These are phyloP conservation scores for Sycophila sp. DNA, from an alignment of 1,140 invertebrate genomes.

Conservation along the genomic window DNA sequence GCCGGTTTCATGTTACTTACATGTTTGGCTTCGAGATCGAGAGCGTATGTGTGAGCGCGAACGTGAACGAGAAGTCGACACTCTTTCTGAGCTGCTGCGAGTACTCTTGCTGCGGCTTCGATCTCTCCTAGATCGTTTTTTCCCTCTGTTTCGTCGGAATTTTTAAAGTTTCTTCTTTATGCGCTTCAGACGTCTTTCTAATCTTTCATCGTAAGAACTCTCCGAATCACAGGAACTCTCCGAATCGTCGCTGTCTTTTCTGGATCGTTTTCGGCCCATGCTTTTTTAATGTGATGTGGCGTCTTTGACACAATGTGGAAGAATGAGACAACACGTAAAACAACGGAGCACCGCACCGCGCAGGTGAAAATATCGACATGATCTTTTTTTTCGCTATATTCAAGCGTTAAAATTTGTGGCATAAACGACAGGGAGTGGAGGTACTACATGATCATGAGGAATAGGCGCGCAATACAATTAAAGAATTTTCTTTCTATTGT, in stretches of 20 bases:
- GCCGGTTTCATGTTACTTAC: not conserved
- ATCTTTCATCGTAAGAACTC: not conserved
- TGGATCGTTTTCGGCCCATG: not conserved
- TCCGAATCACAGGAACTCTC: not conserved
- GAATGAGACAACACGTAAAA: not conserved
- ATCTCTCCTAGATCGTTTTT: not conserved
- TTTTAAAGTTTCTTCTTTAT: not conserved
- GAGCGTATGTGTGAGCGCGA: not conserved
- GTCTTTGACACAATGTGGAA: not conserved
- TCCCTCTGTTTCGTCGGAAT: not conserved
- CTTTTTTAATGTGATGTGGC: not conserved
- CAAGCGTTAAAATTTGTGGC: not conserved
- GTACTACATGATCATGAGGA: conserved; percentile 9
- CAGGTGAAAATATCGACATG: not conserved
- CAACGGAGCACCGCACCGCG: not conserved
- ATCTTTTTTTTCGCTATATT: not conserved
- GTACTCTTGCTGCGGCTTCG: too few species aligned
- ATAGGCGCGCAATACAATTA: conserved; percentile 5
- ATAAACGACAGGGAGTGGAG: not conserved
- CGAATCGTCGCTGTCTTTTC: not conserved
- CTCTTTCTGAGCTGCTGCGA: not conserved
- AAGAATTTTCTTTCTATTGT: too few species aligned
- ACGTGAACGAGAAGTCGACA: not conserved
- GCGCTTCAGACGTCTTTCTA: not conserved
- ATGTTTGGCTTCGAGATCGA: not conserved